Evolutionary conservation across 1,140 invertebrate genomes (phyloP).

Genomic region (Drosophila ohnishii): DNA sequence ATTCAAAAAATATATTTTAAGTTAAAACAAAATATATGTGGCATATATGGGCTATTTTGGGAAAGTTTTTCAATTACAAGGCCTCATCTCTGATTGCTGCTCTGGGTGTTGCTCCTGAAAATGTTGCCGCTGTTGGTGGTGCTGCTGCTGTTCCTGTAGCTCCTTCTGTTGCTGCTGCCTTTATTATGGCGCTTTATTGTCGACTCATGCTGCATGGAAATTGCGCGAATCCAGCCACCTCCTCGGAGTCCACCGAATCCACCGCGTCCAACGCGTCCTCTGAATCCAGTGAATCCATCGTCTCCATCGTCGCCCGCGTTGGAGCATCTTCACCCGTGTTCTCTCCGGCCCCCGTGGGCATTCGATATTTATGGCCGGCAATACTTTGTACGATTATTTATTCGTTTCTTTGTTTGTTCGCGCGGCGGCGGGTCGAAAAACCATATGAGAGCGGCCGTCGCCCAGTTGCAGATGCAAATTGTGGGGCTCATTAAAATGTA

Average conservation of each 20-base stretch:
- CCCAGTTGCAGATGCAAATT: constrained; percentile 68
- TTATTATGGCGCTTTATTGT: constrained; percentile 71
- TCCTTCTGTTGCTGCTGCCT: constrained; percentile 36
- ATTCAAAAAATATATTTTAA: too few relatives aligned
- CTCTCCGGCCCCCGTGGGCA: constrained; percentile 36
- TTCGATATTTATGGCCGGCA: constrained; percentile 73
- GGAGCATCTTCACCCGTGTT: constrained; percentile 36
- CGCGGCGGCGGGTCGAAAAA: constrained; percentile 26
- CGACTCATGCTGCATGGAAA: constrained; percentile 64
- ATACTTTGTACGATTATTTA: constrained; percentile 81
- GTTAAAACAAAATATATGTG: neutral
- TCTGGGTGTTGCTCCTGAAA: constrained; percentile 12
- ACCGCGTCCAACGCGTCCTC: neutral
- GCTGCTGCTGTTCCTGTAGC: constrained; percentile 8
- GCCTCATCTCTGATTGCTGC: constrained; percentile 1
- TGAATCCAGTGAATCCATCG: constrained; percentile 16
- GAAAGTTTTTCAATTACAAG: neutral
- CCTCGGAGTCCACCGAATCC: neutral
- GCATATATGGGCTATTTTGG: neutral
- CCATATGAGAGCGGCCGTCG: constrained; percentile 42
- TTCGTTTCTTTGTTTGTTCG: constrained; percentile 65
- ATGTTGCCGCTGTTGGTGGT: constrained; percentile 10
- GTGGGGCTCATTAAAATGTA: constrained; percentile 63
- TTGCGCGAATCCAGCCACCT: constrained; percentile 52
- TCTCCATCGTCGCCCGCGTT: constrained; percentile 17